Base-by-base conservation (phyloP, 2,113 vertebrate species). In the Fulmarus glacialis region DNA sequence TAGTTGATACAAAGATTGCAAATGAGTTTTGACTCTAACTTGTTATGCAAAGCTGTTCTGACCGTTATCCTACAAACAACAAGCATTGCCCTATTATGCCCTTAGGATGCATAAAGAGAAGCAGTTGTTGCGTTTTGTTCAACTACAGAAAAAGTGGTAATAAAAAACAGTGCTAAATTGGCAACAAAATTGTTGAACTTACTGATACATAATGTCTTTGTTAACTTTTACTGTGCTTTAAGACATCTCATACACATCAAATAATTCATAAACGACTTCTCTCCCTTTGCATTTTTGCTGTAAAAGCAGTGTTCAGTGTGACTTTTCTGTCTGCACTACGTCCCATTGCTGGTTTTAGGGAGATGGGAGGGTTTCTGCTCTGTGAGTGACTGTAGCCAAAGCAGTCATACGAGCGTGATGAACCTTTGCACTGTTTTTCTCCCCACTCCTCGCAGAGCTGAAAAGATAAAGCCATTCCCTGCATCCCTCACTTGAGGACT, bases 351-450 rank as follows among this genome's bases (percentile, higher is more conserved):
- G 34, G 8, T n/a, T 64, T 80, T 34, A 14, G 32, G 23, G n/a
- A 63, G 22, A 11, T 43, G 12, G 29, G 16, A 48, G 6, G 1
- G 3, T 12, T 72, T 45, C 26, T 68, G 23, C 11, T 19, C 38
- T 27, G 11, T 45, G 15, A 42, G 36, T 2, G 3, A 16, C 50
- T 4, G 3, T 4, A 74, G 17, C 50, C 53, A 89, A 75, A 56
- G 43, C 6, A 59, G 19, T 4, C 11, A 29, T 11, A 48, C 0
- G 1, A 84, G 6, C 2, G 0, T 1, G 3, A 75, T 18, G 18
- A 72, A 3, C 4, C 12, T 82, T 42, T 38, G n/a, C 9, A 5
- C 5, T 53, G 15, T 3, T 80, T 75, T 52, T 38, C 11, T 59
- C 6, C 8, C 9, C 1, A 0, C 23, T 50, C 18, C 34, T 62